phyloP scores from a whole-genome alignment of 2,888 invertebrate species.

The Amiota minor region DNA sequence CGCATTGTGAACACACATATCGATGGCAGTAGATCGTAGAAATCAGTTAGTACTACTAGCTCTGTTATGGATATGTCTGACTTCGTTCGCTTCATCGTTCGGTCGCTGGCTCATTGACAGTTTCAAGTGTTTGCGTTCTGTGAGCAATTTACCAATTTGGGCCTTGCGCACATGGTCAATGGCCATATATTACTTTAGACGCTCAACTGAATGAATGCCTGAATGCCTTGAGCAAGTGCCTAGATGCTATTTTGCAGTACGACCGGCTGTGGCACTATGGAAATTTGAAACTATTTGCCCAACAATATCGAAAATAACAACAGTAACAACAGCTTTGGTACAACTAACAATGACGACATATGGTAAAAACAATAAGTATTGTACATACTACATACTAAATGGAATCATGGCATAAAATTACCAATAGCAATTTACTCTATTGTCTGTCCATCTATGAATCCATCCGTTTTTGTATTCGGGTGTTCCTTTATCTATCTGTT shows the following conservation, averaged over 20 bases:
- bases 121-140: slow-evolving; percentile 49
- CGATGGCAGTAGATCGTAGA: neutral
- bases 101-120: slow-evolving; percentile 43
- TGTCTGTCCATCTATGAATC: neutral
- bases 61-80: neutral
- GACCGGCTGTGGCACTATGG: slow-evolving; percentile 18
- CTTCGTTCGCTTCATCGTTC: neutral
- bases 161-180: slow-evolving; percentile 10
- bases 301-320: neutral
- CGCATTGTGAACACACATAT: slow-evolving; percentile 27
- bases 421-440: slow-evolving; percentile 16
- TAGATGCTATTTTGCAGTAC: neutral
- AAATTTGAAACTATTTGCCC: slow-evolving; percentile 21
- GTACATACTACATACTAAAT: slow-evolving; percentile 16
- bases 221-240: slow-evolving; percentile 22
- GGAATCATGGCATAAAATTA: slow-evolving; percentile 27
- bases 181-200: slow-evolving; percentile 44
- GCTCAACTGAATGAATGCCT: neutral
- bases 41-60: neutral
- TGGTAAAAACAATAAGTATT: neutral
- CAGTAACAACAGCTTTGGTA: slow-evolving; percentile 15
- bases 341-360: slow-evolving; percentile 6
- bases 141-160: slow-evolving; percentile 44
- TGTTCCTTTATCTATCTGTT: neutral
- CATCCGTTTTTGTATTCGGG: too few species aligned